Evolutionary conservation across 2,797 vertebrate genomes (phyloP).

Genomic region (Typhlichthys subterraneus): DNA sequence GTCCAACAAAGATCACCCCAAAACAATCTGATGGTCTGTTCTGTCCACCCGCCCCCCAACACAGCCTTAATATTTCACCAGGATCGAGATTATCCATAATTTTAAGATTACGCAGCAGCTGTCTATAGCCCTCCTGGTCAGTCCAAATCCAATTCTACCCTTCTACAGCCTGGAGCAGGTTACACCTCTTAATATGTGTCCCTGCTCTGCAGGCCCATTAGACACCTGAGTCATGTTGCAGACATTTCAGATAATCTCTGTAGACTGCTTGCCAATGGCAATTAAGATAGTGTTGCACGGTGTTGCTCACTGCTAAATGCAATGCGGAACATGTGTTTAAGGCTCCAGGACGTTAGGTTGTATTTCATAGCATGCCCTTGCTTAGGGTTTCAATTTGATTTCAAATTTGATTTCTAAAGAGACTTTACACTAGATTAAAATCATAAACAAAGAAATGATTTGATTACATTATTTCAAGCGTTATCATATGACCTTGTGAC

Average conservation of each 20-base stretch:
- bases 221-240: constrained; percentile 32
- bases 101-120: constrained; percentile 51
- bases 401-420: too few relatives aligned
- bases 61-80: constrained; percentile 42
- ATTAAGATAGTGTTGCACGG: neutral
- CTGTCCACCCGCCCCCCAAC: neutral
- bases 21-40: constrained; percentile 4
- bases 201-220: constrained; percentile 29
- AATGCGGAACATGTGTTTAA: neutral
- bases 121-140: constrained; percentile 37
- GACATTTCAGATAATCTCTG: constrained; percentile 26
- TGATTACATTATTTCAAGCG: too few relatives aligned
- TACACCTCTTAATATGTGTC: constrained; percentile 36
- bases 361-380: too few relatives aligned
- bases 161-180: constrained; percentile 29
- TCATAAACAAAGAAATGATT: too few relatives aligned
- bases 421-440: too few relatives aligned
- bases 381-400: too few relatives aligned
- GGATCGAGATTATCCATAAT: constrained; percentile 57
- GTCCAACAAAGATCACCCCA: too few relatives aligned
- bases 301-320: neutral
- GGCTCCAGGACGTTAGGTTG: neutral
- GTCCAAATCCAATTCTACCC: constrained; percentile 36
- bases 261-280: constrained; percentile 5
- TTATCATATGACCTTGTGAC: too few relatives aligned